Conservation (phyloP, 2,888 invertebrate species). For the Lissonota sp. region DNA sequence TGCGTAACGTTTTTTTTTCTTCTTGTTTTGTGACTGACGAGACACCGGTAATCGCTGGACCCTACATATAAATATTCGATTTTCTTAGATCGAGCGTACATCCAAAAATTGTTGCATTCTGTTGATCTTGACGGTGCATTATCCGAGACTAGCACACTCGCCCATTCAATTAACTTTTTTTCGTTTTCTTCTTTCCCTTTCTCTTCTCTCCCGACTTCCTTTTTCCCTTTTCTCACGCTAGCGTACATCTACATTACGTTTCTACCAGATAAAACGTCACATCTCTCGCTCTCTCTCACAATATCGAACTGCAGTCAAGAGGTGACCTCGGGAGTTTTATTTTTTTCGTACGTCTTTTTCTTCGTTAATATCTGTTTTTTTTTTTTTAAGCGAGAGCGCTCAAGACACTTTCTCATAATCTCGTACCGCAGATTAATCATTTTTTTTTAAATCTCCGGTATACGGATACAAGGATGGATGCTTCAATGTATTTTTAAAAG, state of each 20-base stretch:
- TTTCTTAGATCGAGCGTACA: conserved; percentile 58
- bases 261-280: conserved; percentile 54
- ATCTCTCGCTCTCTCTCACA: conserved; percentile 37
- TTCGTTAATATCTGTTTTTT: conserved; percentile 25
- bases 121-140: conserved; percentile 71
- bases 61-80: conserved; percentile 57
- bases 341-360: conserved; percentile 33
- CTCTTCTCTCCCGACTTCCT: not conserved
- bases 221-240: conserved; percentile 18
- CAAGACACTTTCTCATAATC: conserved; percentile 35
- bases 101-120: conserved; percentile 78
- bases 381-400: conserved; percentile 24
- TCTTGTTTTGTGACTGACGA: conserved; percentile 43
- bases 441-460: conserved; percentile 10
- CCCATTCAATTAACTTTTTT: conserved; percentile 59
- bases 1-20: conserved; percentile 7
- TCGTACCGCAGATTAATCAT: conserved; percentile 32
- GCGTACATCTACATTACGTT: conserved; percentile 55
- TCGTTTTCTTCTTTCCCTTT: conserved; percentile 17
- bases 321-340: conserved; percentile 38
- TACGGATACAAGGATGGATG: conserved; percentile 22
- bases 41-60: conserved; percentile 43
- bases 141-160: conserved; percentile 72
- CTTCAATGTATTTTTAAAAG: conserved; percentile 24
- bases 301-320: conserved; percentile 67